Conservation (phyloP, 2,113 vertebrate genomes). For the Lepus timidus region DNA sequence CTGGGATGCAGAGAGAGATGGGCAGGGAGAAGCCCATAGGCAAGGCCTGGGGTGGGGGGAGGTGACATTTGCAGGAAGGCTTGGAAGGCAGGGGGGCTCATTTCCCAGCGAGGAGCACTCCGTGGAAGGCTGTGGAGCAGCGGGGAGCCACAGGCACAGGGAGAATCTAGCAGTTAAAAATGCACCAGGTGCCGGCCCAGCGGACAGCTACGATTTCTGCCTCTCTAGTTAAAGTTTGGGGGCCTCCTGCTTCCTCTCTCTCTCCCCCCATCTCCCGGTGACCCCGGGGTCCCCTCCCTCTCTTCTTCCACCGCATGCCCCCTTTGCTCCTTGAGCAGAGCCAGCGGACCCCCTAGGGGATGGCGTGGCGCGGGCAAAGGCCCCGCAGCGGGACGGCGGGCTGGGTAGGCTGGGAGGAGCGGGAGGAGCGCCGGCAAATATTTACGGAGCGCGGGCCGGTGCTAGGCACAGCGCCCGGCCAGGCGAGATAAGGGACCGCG, state of each 20-base stretch:
- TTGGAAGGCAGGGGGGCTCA: background rate
- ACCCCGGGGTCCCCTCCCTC: background rate
- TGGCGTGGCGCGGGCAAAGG: background rate
- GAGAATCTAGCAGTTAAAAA: no score
- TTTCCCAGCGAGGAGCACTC: background rate
- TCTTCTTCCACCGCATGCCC: no score
- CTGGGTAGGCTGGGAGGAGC: background rate
- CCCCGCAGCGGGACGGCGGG: accelerated
- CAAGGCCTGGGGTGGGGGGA: background rate
- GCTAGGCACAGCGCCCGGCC: constrained; percentile 6
- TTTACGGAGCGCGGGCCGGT: background rate
- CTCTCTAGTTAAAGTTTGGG: no score
- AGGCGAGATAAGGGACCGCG: constrained; percentile 14
- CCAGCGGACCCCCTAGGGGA: background rate
- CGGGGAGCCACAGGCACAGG: no score
- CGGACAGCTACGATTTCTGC: background rate
- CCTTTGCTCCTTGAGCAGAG: background rate
- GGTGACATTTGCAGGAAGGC: background rate
- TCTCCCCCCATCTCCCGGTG: accelerated
- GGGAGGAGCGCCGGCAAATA: background rate
- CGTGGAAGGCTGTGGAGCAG: accelerated
- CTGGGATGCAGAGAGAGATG: background rate
- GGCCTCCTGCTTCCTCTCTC: no score
- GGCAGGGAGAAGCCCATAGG: accelerated
- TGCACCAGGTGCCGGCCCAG: no score